Conservation (phyloP, 2,113 vertebrate genomes). For the Urocolius indicus region DNA sequence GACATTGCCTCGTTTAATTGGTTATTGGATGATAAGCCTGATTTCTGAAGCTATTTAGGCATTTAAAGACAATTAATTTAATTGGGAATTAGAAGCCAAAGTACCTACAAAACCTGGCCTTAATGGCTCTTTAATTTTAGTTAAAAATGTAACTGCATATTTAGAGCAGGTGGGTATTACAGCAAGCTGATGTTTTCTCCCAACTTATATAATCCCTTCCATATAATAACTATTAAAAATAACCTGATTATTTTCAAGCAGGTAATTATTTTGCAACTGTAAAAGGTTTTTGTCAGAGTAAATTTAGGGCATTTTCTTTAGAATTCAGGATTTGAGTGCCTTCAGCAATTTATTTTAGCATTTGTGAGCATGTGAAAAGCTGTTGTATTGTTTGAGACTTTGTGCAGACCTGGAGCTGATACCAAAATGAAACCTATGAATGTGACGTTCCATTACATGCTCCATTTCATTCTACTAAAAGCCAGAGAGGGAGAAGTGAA, state of each 20-base stretch:
- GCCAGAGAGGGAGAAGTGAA: not conserved
- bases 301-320: constrained; percentile 22
- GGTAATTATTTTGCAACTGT: constrained; percentile 33
- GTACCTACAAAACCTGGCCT: constrained; percentile 14
- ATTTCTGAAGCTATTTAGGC: constrained; percentile 29
- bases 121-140: constrained; percentile 37
- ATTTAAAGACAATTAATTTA: constrained; percentile 56
- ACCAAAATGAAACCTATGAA: not conserved
- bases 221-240: not conserved
- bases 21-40: not conserved
- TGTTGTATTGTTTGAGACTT: not conserved
- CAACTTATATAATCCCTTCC: not conserved
- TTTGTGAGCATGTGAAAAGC: not conserved
- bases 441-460: constrained; percentile 27
- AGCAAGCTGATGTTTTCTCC: constrained; percentile 20
- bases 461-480: constrained; percentile 31
- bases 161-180: constrained; percentile 38
- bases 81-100: constrained; percentile 50
- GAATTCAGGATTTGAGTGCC: not conserved
- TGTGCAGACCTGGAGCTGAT: constrained; percentile 28
- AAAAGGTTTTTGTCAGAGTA: not conserved
- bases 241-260: constrained; percentile 26
- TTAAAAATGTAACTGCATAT: constrained; percentile 16
- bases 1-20: not conserved
- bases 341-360: constrained; percentile 14